Percentiles rank a stretch among this genome's conserved stretches.
phyloP scores from a whole-genome alignment of 2,113 vertebrate genomes.

The Xenopus laevis region DNA sequence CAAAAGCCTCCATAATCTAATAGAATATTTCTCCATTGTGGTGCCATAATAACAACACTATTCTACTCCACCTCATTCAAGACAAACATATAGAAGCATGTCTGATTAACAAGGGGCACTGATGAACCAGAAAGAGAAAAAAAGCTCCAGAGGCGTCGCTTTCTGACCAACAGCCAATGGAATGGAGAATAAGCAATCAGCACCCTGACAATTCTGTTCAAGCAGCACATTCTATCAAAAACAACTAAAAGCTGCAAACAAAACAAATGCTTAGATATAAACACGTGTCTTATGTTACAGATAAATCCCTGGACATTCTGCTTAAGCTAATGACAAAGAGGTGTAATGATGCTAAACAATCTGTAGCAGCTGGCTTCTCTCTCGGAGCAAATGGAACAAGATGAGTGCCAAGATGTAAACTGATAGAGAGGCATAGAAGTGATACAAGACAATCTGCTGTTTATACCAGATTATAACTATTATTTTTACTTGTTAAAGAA shows the following conservation, averaged over 20 bases:
- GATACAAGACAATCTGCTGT: background rate
- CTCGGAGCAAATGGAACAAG: slow-evolving; percentile 28
- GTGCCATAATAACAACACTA: slow-evolving; percentile 49
- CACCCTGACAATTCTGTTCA: background rate
- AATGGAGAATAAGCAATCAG: slow-evolving; percentile 34
- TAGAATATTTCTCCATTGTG: too few relatives aligned
- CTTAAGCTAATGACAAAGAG: slow-evolving; percentile 36
- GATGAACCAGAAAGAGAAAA: slow-evolving; percentile 37
- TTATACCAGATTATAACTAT: too few relatives aligned
- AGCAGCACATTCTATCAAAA: slow-evolving; percentile 11
- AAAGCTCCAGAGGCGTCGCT: slow-evolving; percentile 36
- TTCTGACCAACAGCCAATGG: slow-evolving; percentile 29
- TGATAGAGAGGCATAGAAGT: background rate
- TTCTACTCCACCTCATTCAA: slow-evolving; percentile 45
- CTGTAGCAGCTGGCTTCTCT: slow-evolving; percentile 24
- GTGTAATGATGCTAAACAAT: slow-evolving; percentile 40
- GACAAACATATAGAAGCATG: background rate
- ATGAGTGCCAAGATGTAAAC: slow-evolving; percentile 4
- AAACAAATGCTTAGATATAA: slow-evolving; percentile 32
- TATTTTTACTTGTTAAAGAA: too few relatives aligned
- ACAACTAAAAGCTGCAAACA: slow-evolving; percentile 26
- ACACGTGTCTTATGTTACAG: slow-evolving; percentile 23
- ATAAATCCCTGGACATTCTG: slow-evolving; percentile 37
- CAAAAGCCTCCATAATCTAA: too few relatives aligned
- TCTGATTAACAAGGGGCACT: slow-evolving; percentile 37